Evolutionary conservation across 2,888 invertebrate species (phyloP).

Genomic region (Malthinus seriepunctatus): DNA sequence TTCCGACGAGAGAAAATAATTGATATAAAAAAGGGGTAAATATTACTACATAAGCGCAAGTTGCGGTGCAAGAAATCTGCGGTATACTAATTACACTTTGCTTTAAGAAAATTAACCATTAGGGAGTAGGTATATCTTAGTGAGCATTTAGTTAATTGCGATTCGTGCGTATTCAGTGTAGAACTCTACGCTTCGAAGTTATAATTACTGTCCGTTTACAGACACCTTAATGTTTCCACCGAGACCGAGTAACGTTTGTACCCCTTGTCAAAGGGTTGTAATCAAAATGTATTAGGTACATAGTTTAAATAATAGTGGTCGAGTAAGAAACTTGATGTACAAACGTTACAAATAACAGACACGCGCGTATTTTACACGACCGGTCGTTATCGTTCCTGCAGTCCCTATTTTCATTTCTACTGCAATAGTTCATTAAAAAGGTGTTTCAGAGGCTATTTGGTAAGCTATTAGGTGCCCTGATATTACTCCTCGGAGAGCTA

Average conservation of each 20-base stretch:
- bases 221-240: constrained; percentile 36
- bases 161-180: constrained; percentile 28
- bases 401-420: constrained; percentile 58
- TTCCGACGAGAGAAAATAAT: background rate
- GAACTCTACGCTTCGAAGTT: constrained; percentile 27
- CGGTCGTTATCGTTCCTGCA: constrained; percentile 35
- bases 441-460: constrained; percentile 73
- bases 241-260: constrained; percentile 30
- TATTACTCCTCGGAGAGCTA: constrained; percentile 58
- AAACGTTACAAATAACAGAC: constrained; percentile 7
- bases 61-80: constrained; percentile 25
- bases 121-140: constrained; percentile 43
- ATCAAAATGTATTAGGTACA: constrained; percentile 24
- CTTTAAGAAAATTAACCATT: constrained; percentile 39
- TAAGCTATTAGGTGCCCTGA: constrained; percentile 67
- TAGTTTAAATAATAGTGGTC: constrained; percentile 15
- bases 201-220: constrained; percentile 39
- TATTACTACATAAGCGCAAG: constrained; percentile 8
- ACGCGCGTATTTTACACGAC: constrained; percentile 17
- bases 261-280: constrained; percentile 30
- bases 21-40: constrained; percentile 9
- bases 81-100: constrained; percentile 29
- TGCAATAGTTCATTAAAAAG: constrained; percentile 72
- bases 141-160: constrained; percentile 45
- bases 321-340: constrained; percentile 11